phyloP scores from a whole-genome alignment of 2,888 invertebrate genomes.

The Volucella zonaria region DNA sequence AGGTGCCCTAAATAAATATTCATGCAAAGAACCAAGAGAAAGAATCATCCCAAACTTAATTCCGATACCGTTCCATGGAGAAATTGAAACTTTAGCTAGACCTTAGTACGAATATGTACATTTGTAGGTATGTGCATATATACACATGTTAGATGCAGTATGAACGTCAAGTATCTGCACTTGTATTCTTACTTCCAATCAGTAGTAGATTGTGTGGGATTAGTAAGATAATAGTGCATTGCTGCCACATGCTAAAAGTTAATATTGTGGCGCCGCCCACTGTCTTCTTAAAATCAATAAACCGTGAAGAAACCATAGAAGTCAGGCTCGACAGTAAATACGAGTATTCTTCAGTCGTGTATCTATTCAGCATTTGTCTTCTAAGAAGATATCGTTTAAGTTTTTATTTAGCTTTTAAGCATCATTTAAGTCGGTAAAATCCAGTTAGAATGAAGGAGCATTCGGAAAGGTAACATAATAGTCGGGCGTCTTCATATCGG shows the following conservation, averaged over 20 bases:
- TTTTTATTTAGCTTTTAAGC: conserved; percentile 58
- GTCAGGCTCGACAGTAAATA: not conserved
- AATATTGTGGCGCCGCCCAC: conserved; percentile 29
- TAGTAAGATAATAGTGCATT: conserved; percentile 56
- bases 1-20: conserved; percentile 75
- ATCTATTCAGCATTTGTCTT: conserved; percentile 25
- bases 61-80: not conserved
- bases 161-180: too few species aligned
- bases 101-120: not conserved
- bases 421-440: conserved; percentile 61
- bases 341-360: not conserved
- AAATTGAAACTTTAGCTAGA: conserved; percentile 14
- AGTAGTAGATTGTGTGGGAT: conserved; percentile 61
- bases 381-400: conserved; percentile 44
- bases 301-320: conserved; percentile 58
- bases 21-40: conserved; percentile 25
- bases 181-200: conserved; percentile 50
- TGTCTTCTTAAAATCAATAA: conserved; percentile 45
- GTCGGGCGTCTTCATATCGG: not conserved
- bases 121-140: too few species aligned
- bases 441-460: conserved; percentile 45
- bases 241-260: not conserved
- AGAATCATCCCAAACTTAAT: not conserved
- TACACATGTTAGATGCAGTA: too few species aligned
- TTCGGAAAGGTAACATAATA: conserved; percentile 14